phyloP scores from a whole-genome alignment of 2,797 vertebrate genomes.

The Neoniphon sammara region DNA sequence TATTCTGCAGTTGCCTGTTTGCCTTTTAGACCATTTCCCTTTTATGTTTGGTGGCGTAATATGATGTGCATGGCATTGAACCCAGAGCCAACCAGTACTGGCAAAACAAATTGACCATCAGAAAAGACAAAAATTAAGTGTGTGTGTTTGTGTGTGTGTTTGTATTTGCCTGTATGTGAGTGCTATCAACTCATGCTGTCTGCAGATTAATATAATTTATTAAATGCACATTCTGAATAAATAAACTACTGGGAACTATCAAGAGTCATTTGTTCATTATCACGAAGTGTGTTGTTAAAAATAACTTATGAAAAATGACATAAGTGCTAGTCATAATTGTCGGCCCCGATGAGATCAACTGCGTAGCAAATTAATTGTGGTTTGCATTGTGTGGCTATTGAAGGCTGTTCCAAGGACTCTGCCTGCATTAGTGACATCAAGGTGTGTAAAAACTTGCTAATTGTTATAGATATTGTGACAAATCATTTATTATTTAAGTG shows the following conservation, averaged over 20 bases:
- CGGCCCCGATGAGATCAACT: constrained; percentile 72
- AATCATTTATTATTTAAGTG: too few species aligned
- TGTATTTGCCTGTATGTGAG: constrained; percentile 60
- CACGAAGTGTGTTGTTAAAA: not conserved
- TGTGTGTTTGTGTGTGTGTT: constrained; percentile 63
- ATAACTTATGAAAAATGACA: not conserved
- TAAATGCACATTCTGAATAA: constrained; percentile 74
- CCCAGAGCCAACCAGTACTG: constrained; percentile 35
- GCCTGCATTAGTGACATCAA: constrained; percentile 24
- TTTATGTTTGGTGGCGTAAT: constrained; percentile 15
- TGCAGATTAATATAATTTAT: constrained; percentile 79
- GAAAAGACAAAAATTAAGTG: constrained; percentile 31
- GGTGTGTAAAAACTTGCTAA: not conserved
- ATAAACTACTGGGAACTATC: constrained; percentile 69
- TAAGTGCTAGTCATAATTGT: not conserved
- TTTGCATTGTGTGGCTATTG: constrained; percentile 87
- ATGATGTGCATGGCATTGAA: constrained; percentile 68
- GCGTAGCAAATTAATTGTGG: constrained; percentile 80
- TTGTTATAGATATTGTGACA: not conserved
- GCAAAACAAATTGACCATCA: constrained; percentile 42
- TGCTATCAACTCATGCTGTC: constrained; percentile 54
- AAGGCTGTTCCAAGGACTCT: constrained; percentile 78
- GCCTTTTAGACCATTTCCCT: constrained; percentile 37
- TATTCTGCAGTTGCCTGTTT: constrained; percentile 65
- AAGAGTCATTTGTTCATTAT: constrained; percentile 13